Base-by-base conservation (phyloP, 2,797 vertebrate species). In the Pteropus rufus region DNA sequence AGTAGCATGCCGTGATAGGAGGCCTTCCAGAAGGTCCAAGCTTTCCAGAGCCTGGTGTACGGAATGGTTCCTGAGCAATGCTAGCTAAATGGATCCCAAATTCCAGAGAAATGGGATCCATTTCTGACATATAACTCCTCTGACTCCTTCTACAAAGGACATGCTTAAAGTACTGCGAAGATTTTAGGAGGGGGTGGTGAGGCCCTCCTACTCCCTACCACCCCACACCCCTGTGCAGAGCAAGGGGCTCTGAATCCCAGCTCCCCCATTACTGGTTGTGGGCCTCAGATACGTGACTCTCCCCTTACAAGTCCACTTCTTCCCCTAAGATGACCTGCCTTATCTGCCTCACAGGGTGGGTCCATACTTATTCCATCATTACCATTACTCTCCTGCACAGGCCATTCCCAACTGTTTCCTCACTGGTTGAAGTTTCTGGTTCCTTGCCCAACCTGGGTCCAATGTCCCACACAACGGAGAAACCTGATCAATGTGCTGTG, bases 401-500 rank as follows among this genome's bases (percentile, higher is more conserved):
- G 46, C 76, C 70, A n/a, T 67, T 64, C 29, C 73, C 15, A 24
- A 49, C 36, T 36, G 15, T 49, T 62, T 93, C 75, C 52, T 60
- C 58, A n/a, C 80, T 46, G 29, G 44, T 54, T 76, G 60, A 93
- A 65, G 69, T 41, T 93, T 24, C 58, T 0, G 2, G 81, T 58
- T 93, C 49, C 65, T 9, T 62, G 84, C 73, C 80, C 41, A 52
- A 81, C 26, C 29, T 3, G 11, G 64, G 58, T 75, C 90, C 76
- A 88, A 88, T 60, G 89, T 86, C 65, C 86, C 23, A 0, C 23
- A 44, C 46, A 16, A 62, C 5, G 1, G 11, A 49, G 85, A 96
- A 96, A 91, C 80, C 91, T 65, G 96, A 97, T 91, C 89, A 94
- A 94, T 64, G 52, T 0, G 15, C 31, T 9, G 44, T 14, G 67